phyloP scores from a whole-genome alignment of 2,113 vertebrate genomes.

The Uropsilus gracilis region DNA sequence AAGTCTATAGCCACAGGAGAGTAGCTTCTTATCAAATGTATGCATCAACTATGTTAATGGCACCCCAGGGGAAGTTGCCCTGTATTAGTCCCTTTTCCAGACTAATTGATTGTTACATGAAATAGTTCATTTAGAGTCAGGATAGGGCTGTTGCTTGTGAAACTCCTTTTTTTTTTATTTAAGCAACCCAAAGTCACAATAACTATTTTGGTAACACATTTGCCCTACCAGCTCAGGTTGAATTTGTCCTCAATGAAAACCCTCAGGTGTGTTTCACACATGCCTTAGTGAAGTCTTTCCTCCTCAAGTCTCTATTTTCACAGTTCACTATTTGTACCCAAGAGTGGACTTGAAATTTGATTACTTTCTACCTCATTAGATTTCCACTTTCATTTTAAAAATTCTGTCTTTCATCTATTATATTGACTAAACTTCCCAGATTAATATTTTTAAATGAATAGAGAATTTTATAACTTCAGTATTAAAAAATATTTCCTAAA shows the following conservation, averaged over 20 bases:
- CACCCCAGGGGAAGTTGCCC: too few relatives aligned
- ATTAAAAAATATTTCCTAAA: background rate
- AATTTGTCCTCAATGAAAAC: background rate
- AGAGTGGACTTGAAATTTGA: background rate
- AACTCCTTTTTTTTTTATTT: conserved; percentile 1
- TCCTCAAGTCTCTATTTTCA: background rate
- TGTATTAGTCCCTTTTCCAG: background rate
- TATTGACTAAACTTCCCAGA: background rate
- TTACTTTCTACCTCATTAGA: conserved; percentile 32
- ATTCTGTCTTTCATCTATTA: background rate
- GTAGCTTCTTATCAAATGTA: too few relatives aligned
- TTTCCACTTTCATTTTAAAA: conserved; percentile 45
- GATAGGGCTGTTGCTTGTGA: background rate
- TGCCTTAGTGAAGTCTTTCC: background rate
- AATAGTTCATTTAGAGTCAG: background rate
- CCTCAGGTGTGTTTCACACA: background rate
- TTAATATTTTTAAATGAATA: conserved; percentile 9
- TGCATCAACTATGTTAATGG: too few relatives aligned
- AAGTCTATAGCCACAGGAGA: too few relatives aligned
- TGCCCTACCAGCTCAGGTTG: conserved; percentile 8
- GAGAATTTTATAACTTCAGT: background rate
- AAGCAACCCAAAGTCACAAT: background rate
- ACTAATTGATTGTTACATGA: background rate
- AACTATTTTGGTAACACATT: background rate
- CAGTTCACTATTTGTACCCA: background rate